Evolutionary conservation across 2,797 vertebrate genomes (phyloP), one percentile per base, ranked within the genome.

Genomic region (Notoglanidium macrostoma): DNA sequence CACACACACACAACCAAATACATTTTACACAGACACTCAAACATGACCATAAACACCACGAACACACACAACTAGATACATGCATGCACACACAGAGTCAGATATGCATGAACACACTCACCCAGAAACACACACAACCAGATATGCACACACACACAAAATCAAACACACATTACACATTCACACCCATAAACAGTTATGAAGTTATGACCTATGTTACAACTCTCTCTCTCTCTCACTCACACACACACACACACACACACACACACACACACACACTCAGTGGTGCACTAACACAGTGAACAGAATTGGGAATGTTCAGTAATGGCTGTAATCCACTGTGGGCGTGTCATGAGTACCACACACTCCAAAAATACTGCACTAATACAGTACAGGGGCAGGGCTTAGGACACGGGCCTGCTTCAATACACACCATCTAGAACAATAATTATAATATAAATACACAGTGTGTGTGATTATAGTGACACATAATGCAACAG

Each of bases 201-300:
- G n/a, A n/a, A n/a, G n/a, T n/a, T n/a, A n/a, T n/a, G n/a, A n/a
- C n/a, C n/a, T n/a, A n/a, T n/a, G n/a, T n/a, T n/a, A n/a, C n/a
- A n/a, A n/a, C n/a, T n/a, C n/a, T n/a, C n/a, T n/a, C n/a, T n/a
- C n/a, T n/a, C n/a, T n/a, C n/a, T n/a, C n/a, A n/a, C n/a, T n/a
- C n/a, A n/a, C n/a, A n/a, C n/a, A n/a, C n/a, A n/a, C n/a, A n/a
- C 15, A 85, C 3, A 21, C 68, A 90, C 23, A 90, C 40, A 29
- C 40, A 68, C 35, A 83, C 70, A 61, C 14, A 87, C 49, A 54
- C 46, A 77, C 57, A 63, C 9, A 46, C 35, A 49, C 23, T 5
- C 11, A 29, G n/a, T 12, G 40, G 4, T 29, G 40, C 46, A n/a
- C 21, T 46, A 46, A 61, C 59, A 61, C 26, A 65, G 7, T 65